A percentile compares a stretch with the other conserved stretches of the same genome.
Conservation (phyloP, 2,888 invertebrate genomes). For the Pandemis cinnamomeana region DNA sequence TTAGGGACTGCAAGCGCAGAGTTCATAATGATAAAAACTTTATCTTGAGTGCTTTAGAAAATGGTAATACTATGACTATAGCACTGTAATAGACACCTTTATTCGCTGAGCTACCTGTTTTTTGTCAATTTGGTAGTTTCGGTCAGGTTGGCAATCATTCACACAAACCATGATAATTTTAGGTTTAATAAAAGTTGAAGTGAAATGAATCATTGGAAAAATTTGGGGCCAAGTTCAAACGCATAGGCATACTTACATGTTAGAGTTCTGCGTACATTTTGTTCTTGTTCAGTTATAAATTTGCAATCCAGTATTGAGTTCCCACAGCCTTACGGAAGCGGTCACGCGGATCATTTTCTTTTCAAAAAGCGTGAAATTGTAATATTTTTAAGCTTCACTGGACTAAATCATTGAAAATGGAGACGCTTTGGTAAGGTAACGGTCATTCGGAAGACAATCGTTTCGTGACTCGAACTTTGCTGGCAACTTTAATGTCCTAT, state of each 20-base stretch:
- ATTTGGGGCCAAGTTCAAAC: not conserved
- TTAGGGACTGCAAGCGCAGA: slow-evolving; percentile 50
- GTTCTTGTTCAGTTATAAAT: slow-evolving; percentile 7
- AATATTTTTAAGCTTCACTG: slow-evolving; percentile 47
- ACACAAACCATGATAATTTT: not conserved
- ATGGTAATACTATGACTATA: slow-evolving; percentile 13
- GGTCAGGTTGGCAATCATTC: not conserved
- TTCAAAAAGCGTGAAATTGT: slow-evolving; percentile 53
- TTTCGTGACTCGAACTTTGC: slow-evolving; percentile 43
- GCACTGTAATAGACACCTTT: slow-evolving; percentile 4
- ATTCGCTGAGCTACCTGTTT: slow-evolving; percentile 1
- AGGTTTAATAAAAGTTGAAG: not conserved
- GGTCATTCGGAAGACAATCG: slow-evolving; percentile 49
- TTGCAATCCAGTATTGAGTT: slow-evolving; percentile 26
- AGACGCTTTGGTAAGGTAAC: slow-evolving; percentile 51
- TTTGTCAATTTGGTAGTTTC: not conserved
- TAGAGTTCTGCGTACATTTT: not conserved
- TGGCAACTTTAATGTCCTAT: slow-evolving; percentile 23
- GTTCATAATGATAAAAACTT: slow-evolving; percentile 47
- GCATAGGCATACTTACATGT: not conserved
- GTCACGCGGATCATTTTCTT: slow-evolving; percentile 51
- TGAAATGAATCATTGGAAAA: not conserved
- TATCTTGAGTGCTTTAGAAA: slow-evolving; percentile 28
- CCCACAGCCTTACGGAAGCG: slow-evolving; percentile 42
- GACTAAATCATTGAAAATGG: slow-evolving; percentile 48